Evolutionary conservation across 2,797 vertebrate genomes (phyloP).

Genomic region (Arnoldichthys spilopterus): DNA sequence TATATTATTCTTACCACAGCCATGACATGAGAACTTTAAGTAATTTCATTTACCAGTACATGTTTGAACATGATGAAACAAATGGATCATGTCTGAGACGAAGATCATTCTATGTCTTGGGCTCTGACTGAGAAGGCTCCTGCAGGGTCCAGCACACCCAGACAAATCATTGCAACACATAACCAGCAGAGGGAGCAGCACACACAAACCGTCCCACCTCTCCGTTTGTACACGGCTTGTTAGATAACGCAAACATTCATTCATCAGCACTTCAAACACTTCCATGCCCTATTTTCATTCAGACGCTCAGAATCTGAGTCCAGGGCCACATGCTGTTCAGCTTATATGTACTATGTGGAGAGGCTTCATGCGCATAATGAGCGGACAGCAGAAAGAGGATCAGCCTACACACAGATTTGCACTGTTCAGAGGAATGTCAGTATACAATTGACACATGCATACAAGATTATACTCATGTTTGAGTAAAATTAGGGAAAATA

Average conservation of each 20-base stretch:
- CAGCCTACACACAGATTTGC: not conserved
- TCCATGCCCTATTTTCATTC: constrained; percentile 47
- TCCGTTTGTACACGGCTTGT: constrained; percentile 32
- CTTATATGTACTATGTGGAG: constrained; percentile 16
- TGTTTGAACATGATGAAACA: too few species aligned
- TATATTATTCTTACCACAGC: too few species aligned
- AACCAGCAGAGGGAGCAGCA: constrained; percentile 4
- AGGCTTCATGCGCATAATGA: not conserved
- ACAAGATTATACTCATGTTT: not conserved
- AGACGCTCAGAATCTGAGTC: constrained; percentile 30
- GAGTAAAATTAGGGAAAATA: not conserved
- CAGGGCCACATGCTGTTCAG: constrained; percentile 9
- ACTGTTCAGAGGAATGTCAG: not conserved
- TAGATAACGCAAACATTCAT: constrained; percentile 51
- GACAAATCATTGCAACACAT: not conserved
- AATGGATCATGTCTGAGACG: not conserved
- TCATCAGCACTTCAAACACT: constrained; percentile 33
- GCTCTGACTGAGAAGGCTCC: not conserved
- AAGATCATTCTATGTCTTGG: not conserved
- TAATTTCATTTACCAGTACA: too few species aligned
- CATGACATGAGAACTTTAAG: too few species aligned
- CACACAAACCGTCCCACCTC: not conserved
- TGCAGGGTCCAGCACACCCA: not conserved
- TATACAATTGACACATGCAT: not conserved
- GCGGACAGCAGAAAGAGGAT: not conserved